These are phyloP conservation scores for Pipra filicauda DNA, from an alignment of 2,113 vertebrate genomes.

Conservation along the genomic window DNA sequence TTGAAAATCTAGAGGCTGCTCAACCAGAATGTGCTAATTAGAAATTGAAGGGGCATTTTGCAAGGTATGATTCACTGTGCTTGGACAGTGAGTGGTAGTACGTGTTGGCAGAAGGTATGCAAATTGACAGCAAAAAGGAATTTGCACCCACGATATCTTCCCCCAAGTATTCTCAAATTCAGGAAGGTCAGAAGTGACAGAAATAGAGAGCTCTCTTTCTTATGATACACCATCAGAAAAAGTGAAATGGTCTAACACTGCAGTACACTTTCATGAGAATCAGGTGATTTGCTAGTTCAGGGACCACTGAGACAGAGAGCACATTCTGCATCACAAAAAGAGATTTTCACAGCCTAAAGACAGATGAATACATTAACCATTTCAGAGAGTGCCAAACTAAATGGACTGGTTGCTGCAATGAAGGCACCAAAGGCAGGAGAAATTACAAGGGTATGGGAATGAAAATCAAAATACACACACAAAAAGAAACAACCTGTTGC, in stretches of 20 bases:
- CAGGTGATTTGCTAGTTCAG: not conserved
- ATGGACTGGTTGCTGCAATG: not conserved
- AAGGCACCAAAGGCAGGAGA: not conserved
- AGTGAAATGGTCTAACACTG: not conserved
- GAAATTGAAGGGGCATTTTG: slow-evolving; percentile 27
- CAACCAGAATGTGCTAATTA: slow-evolving; percentile 31
- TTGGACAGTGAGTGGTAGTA: slow-evolving; percentile 34
- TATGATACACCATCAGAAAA: not conserved
- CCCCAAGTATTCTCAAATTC: slow-evolving; percentile 17
- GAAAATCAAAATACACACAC: not conserved
- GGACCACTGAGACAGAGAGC: not conserved
- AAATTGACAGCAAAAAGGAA: slow-evolving; percentile 46
- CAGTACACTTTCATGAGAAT: not conserved
- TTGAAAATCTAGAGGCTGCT: not conserved
- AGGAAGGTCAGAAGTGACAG: slow-evolving; percentile 21
- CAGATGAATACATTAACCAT: not conserved
- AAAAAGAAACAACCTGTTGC: not conserved
- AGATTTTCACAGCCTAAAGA: not conserved
- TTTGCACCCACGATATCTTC: not conserved
- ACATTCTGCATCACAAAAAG: not conserved
- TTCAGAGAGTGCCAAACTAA: not conserved
- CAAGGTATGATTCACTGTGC: slow-evolving; percentile 23
- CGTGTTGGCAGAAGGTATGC: not conserved
- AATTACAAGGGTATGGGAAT: not conserved
- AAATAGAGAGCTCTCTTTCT: not conserved